Base-by-base conservation (phyloP, 1,140 invertebrate genomes). In the Zeugodacus cucurbitae region DNA sequence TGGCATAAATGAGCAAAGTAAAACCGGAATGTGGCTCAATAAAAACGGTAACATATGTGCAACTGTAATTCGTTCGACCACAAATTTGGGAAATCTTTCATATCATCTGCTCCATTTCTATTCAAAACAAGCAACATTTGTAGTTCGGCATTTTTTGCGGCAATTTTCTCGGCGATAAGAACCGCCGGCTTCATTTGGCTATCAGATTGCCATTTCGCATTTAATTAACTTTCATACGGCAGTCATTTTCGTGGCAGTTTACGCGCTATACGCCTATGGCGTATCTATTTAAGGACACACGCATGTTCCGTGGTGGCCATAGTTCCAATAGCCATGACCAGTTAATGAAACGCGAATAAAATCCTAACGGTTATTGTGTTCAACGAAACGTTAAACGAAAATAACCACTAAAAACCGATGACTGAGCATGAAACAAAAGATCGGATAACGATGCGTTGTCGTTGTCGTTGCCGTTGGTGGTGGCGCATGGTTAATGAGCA, bases 311-410 rank as follows among this genome's bases (percentile, higher is more conserved):
- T 41, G 34, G 67, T 22, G 14, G 22, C 2, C 1, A 41, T 3
- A 22, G 22, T 41, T 74, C 67, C 22, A 41, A 8, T 32, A 41
- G 20, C 67, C 67, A 74, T 32, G 67, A 74, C 67, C 67, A 37
- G 67, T 41, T 74, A 74, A 74, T 74, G 67, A 74, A 82, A 48
- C 3, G n/a, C 34, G 8, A 41, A 82, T 82, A 82, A 82, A 48
- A 48, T 82, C 34, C 74, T 48, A 54, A 82, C 44, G 26, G 44
- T 48, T 82, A 82, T 82, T 82, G 41, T 82, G 74, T 54, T 48
- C 37, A 82, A 82, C 41, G 74, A 82, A 48, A 54, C 41, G 74
- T 82, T 82, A 48, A 48, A 82, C 41, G 74, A 82, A 82, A 82
- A 82, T 82, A 48, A 82, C 17, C 74, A 48, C 41, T 82, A 82